Evolutionary conservation across 2,888 invertebrate genomes (phyloP).

Genomic region (Eulithis testata): DNA sequence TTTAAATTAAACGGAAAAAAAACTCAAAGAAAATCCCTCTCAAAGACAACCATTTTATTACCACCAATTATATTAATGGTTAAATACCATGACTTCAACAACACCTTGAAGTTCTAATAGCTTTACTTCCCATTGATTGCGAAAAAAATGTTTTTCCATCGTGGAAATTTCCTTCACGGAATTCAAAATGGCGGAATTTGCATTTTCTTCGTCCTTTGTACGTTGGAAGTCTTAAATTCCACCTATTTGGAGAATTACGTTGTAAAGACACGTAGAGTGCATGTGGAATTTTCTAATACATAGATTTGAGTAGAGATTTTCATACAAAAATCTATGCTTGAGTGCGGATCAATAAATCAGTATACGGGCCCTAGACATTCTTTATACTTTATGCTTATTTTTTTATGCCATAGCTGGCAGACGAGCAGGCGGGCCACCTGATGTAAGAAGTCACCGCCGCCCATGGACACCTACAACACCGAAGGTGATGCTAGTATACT

Average conservation of each 20-base stretch:
- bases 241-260: neutral
- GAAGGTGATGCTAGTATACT: too few relatives aligned
- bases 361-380: too few relatives aligned
- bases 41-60: neutral
- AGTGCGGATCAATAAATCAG: too few relatives aligned
- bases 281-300: neutral
- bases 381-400: too few relatives aligned
- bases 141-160: slow-evolving; percentile 1
- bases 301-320: too few relatives aligned
- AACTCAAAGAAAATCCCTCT: neutral
- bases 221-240: slow-evolving; percentile 1
- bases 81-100: neutral
- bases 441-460: too few relatives aligned
- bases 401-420: too few relatives aligned
- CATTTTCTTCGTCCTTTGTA: neutral
- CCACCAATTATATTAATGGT: slow-evolving; percentile 1
- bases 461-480: too few relatives aligned
- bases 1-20: neutral
- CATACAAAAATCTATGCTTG: too few relatives aligned
- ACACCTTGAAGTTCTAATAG: slow-evolving; percentile 14
- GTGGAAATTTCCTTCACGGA: slow-evolving; percentile 3
- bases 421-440: too few relatives aligned
- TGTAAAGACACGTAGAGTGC: neutral
- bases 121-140: slow-evolving; percentile 1
- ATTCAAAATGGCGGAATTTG: neutral